Evolutionary conservation across 2,113 vertebrate genomes (phyloP), one percentile per base, ranked within the genome.

Genomic region (Lanius ludovicianus): DNA sequence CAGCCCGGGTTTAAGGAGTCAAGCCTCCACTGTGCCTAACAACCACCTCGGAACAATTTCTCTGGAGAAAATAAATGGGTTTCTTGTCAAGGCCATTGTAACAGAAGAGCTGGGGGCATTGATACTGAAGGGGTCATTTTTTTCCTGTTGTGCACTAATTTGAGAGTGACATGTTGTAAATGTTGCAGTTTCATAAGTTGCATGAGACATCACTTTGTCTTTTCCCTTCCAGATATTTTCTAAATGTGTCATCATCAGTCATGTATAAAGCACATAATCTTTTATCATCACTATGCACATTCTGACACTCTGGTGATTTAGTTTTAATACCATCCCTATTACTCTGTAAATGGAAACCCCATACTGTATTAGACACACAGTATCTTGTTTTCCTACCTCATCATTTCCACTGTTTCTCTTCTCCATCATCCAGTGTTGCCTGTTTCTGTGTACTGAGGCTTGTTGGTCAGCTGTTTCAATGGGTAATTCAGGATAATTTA

Each of bases 71-170:
- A 95, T 92, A 90, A 95, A 96, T 96, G 53, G 16, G 49, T 70
- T 90, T 88, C 91, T 94, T 97, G 93, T 96, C 87, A 93, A 84
- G 89, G 73, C 91, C 87, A 59, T 82, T 90, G 85, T 95, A 96
- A 94, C 57, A 63, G 85, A 97, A 55, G 83, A 94, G 93, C 95
- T 94, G 80, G 71, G 84, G 69, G 81, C 84, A 87, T 89, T 87
- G 93, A 96, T 97, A 95, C 42, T 88, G 87, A 96, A 96, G 69
- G 77, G 85, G 83, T 96, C 24, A 90, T 95, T 96, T 97, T 97
- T 96, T 94, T 86, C 79, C 91, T 41, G 64, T 86, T 96, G 89
- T 93, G 78, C 71, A 41, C 79, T 97, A 93, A 96, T 96, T 92
- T 88, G 75, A 87, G 65, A 62, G 84, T 91, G 96, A 95, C 88